Evolutionary conservation across 23 tunicate species (phyloP), one percentile per base, ranked within the genome.

Genomic region (Clavelina lepadiformis): DNA sequence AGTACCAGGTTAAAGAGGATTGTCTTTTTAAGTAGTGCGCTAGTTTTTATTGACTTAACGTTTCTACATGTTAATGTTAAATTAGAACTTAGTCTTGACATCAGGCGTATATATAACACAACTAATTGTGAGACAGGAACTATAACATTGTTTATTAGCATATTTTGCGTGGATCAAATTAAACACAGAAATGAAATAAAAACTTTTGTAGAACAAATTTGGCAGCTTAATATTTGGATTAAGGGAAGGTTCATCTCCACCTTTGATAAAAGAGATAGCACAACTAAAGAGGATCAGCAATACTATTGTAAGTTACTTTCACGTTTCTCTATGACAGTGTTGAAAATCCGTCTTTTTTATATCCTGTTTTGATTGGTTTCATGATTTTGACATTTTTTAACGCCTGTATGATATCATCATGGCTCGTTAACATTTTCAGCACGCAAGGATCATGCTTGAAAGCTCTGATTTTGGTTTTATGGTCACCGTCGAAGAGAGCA

Each of bases 241-340:
- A 22, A 30, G 83, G 34, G 83, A 84, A 69, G 82, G 77, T 0
- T 58, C 93, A 15, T 46, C 67, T 3, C 70, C 82, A 38, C 93
- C 93, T 4, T 62, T 54, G 64, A 29, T 84, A 1, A 61, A 50
- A 37, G 68, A 77, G 46, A 35, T 84, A 22, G 38, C 45, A 33
- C 37, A 54, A 4, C 38, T 60, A 41, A 53, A 69, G 31, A 70
- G n/a, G 32, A 46, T 47, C 15, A 51, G 52, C 2, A 63, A 84
- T 37, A 34, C 47, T 27, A 31, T 76, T n/a, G 93, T 84, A 54
- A 67, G 89, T 65, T 34, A 19, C 0, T 28, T 60, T 3, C 2
- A 13, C 4, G 0, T 63, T 63, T 36, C 22, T 22, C 5, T 31
- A 2, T 61, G 18, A 61, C 19, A 29, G 0, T 23, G 15, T 18